A percentile compares a stretch with the other conserved stretches of the same genome.
phyloP scores from a whole-genome alignment of 2,797 vertebrate species.

The Enteromius radiatus region DNA sequence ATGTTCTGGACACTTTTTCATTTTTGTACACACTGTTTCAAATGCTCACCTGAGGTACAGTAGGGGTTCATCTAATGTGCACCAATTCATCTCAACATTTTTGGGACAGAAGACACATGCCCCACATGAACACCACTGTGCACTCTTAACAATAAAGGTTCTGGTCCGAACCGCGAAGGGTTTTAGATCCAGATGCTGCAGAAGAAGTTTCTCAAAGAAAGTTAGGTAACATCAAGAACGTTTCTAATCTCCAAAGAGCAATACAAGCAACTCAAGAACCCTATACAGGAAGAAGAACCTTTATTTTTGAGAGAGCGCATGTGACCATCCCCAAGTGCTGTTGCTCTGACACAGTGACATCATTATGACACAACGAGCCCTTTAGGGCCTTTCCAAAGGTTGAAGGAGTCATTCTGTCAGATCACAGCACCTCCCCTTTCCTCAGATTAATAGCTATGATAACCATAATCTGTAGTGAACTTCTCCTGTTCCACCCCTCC shows the following conservation, averaged over 20 bases:
- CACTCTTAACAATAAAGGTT: slow-evolving; percentile 44
- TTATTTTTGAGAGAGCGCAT: slow-evolving; percentile 33
- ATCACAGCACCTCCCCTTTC: slow-evolving; percentile 62
- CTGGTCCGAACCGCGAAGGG: not conserved
- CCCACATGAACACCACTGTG: slow-evolving; percentile 14
- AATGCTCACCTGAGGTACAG: slow-evolving; percentile 28
- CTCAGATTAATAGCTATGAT: slow-evolving; percentile 70
- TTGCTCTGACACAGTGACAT: slow-evolving; percentile 35
- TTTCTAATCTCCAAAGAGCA: slow-evolving; percentile 2
- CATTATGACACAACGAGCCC: slow-evolving; percentile 8
- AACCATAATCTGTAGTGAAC: slow-evolving; percentile 47
- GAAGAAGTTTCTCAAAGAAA: not conserved
- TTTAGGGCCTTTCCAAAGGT: not conserved
- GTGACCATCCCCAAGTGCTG: slow-evolving; percentile 12
- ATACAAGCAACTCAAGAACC: not conserved
- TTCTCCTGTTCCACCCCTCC: slow-evolving; percentile 48
- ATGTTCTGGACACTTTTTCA: slow-evolving; percentile 26
- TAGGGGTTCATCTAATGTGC: slow-evolving; percentile 47
- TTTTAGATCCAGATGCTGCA: not conserved
- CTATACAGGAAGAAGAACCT: slow-evolving; percentile 3
- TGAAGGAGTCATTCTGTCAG: slow-evolving; percentile 58
- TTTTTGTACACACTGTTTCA: slow-evolving; percentile 24
- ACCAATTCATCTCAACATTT: slow-evolving; percentile 51
- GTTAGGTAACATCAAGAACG: not conserved
- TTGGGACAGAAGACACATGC: slow-evolving; percentile 48